Evolutionary conservation across 2,888 invertebrate genomes (phyloP), one percentile per base, ranked within the genome.

Genomic region (Iphiclides podalirius): DNA sequence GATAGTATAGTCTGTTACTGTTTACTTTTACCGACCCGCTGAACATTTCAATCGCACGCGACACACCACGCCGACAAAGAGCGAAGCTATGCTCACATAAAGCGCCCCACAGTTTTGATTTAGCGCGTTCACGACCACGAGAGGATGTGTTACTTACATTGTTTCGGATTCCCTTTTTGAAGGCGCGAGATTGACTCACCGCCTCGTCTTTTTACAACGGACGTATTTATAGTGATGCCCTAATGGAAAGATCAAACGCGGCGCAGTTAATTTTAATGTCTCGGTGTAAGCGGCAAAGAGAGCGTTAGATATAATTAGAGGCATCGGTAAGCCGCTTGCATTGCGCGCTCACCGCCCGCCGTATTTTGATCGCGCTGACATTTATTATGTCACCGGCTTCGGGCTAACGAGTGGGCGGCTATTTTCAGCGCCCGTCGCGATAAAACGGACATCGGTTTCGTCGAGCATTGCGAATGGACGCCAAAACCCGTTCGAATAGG

Each of bases 181-280:
- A 34, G 38, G 31, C n/a, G n/a, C 57, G 52, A 58, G 66, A 83
- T 81, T 77, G 79, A 79, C 75, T 80, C 76, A 81, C 77, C 74
- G 75, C 73, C 64, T 68, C 64, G 67, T 71, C 63, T 73, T 82
- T 83, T 80, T 79, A 75, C 74, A 74, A 70, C 68, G n/a, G 71
- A 69, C 69, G 67, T 83, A 83, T 86, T 82, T 85, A 84, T 79
- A 84, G 82, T 64, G 63, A 63, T 74, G 74, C 72, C 72, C 79
- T 87, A 86, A 86, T 86, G 86, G 84, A 86, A 87, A 88, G 87
- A 88, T 88, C 87, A 88, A 87, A 88, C 75, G 85, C 70, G 67
- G 65, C 70, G 72, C 70, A 76, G 75, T 86, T 86, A 84, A 86
- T 86, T 86, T 88, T 87, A 85, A 86, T 86, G 86, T 84, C 85